Evolutionary conservation across 2,888 invertebrate species (phyloP).

Genomic region (Rugalucina vietnamica): DNA sequence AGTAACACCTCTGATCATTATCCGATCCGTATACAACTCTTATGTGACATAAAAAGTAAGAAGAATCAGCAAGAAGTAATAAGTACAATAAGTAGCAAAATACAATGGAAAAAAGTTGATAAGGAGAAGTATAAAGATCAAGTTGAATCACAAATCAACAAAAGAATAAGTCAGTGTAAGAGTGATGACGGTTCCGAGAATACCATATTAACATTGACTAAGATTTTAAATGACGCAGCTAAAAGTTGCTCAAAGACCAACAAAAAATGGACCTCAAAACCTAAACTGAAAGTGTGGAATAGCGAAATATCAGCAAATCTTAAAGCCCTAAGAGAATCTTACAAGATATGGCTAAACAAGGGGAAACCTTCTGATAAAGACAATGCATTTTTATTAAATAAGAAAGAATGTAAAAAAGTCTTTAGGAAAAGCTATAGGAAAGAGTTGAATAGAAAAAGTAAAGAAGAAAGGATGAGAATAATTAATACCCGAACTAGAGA

Average conservation of each 20-base stretch:
- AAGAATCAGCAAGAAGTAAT: not conserved
- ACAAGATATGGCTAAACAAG: no score
- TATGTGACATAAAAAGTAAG: not conserved
- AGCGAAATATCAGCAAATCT: not conserved
- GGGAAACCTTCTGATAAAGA: not conserved
- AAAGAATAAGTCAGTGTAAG: no score
- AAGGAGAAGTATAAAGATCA: not conserved
- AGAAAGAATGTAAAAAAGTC: not conserved
- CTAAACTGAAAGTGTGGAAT: conserved; percentile 24
- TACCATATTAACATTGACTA: not conserved
- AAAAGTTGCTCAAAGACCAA: no score
- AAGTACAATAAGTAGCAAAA: not conserved
- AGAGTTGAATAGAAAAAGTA: no score
- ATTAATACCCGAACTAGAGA: not conserved
- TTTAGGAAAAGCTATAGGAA: not conserved
- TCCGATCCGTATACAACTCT: not conserved
- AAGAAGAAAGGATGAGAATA: not conserved
- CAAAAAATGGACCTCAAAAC: not conserved
- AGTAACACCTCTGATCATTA: conserved; percentile 20
- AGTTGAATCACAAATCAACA: not conserved
- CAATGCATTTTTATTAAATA: not conserved
- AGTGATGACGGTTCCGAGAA: not conserved
- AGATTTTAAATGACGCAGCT: not conserved
- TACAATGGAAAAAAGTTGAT: conserved; percentile 7
- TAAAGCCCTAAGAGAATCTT: no score